Conservation (phyloP, 2,797 vertebrate genomes). For the Sebastes vulpes region DNA sequence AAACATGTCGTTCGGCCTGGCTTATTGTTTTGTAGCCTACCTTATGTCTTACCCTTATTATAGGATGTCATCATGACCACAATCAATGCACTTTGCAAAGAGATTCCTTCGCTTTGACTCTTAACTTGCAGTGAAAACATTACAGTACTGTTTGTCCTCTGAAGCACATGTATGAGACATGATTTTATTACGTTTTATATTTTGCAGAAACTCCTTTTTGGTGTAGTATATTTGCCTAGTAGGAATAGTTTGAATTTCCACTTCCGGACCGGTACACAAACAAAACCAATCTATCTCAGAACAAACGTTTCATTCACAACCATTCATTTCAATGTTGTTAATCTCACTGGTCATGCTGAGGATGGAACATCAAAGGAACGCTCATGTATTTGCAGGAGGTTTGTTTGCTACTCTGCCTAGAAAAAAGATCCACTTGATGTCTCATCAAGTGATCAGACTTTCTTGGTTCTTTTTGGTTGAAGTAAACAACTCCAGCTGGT, state of each 20-base stretch:
- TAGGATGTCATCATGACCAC: not conserved
- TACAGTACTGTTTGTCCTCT: not conserved
- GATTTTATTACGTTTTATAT: not conserved
- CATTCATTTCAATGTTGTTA: not conserved
- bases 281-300: not conserved
- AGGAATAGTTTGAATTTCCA: slow-evolving; percentile 21
- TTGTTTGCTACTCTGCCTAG: not conserved
- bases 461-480: not conserved
- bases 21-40: not conserved
- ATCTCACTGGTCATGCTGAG: not conserved
- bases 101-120: not conserved
- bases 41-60: not conserved
- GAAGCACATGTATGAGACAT: not conserved
- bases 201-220: slow-evolving; percentile 12
- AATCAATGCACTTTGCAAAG: not conserved
- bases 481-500: not conserved
- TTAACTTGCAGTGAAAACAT: not conserved
- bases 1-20: not conserved
- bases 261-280: not conserved
- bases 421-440: not conserved
- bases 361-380: not conserved
- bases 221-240: slow-evolving; percentile 1
- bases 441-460: not conserved
- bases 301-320: not conserved
- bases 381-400: not conserved